phyloP scores from a whole-genome alignment of 2,888 invertebrate species.

The Sphinx pinastri region DNA sequence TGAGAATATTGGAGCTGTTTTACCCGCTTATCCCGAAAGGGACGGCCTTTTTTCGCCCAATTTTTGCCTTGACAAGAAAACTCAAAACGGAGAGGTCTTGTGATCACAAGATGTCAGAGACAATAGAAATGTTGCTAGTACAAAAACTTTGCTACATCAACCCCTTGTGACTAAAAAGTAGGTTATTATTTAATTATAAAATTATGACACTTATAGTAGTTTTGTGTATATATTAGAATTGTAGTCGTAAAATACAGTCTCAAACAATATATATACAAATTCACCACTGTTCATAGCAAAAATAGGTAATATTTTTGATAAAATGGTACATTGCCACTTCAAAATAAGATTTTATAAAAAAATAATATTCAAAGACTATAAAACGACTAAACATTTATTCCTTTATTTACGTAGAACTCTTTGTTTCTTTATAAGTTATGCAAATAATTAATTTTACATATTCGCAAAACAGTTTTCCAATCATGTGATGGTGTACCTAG shows the following conservation, averaged over 20 bases:
- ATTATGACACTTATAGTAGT: too few relatives aligned
- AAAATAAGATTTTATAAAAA: background rate
- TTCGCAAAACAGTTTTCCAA: too few relatives aligned
- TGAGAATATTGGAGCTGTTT: conserved; percentile 72
- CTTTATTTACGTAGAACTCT: too few relatives aligned
- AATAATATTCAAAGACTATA: background rate
- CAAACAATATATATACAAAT: too few relatives aligned
- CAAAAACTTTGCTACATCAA: conserved; percentile 31
- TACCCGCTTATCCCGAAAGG: conserved; percentile 77
- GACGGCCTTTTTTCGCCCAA: conserved; percentile 81
- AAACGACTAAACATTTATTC: background rate
- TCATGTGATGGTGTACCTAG: too few relatives aligned
- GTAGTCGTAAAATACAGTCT: too few relatives aligned
- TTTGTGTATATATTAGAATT: too few relatives aligned
- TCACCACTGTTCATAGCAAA: too few relatives aligned
- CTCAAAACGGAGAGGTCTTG: conserved; percentile 80
- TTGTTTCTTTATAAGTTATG: too few relatives aligned
- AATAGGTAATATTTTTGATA: background rate
- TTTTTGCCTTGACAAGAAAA: conserved; percentile 82
- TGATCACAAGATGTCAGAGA: conserved; percentile 83
- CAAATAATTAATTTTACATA: too few relatives aligned
- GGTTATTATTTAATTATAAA: background rate
- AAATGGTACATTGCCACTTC: background rate
- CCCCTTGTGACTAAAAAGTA: conserved; percentile 36
- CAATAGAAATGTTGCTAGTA: conserved; percentile 68